Conservation (phyloP, 1,140 invertebrate species). For the Drosophila novamexicana region DNA sequence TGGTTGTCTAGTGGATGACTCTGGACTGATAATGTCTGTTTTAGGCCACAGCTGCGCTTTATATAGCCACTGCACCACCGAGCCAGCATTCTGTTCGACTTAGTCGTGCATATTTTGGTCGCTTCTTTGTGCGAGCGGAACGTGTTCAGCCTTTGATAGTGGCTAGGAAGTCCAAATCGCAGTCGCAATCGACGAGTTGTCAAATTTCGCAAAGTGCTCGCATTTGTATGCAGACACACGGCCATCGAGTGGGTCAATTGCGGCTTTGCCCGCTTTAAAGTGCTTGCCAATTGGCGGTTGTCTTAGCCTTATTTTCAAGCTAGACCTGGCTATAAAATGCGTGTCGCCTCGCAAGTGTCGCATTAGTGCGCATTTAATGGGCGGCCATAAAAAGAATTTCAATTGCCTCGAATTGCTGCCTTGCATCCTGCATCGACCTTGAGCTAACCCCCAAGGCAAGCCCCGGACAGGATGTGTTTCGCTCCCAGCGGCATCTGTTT, state of each 20-base stretch:
- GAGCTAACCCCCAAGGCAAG: neutral
- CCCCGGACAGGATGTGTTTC: constrained; percentile 49
- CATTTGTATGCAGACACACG: constrained; percentile 68
- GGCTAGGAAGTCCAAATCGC: constrained; percentile 24
- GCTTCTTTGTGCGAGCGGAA: constrained; percentile 48
- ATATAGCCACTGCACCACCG: constrained; percentile 60
- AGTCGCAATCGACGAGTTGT: constrained; percentile 7
- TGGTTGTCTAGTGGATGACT: constrained; percentile 39
- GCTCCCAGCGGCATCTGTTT: constrained; percentile 10
- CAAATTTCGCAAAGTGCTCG: constrained; percentile 55
- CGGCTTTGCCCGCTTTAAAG: neutral
- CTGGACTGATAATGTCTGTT: constrained; percentile 60
- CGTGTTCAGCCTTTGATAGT: constrained; percentile 58
- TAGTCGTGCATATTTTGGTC: constrained; percentile 42
- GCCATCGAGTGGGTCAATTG: constrained; percentile 26
- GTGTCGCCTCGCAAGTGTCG: constrained; percentile 41
- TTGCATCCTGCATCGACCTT: constrained; percentile 51
- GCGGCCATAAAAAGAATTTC: constrained; percentile 44
- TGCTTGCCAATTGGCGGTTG: constrained; percentile 5
- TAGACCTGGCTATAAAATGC: constrained; percentile 61
- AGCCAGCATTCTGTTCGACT: constrained; percentile 46
- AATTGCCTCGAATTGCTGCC: constrained; percentile 11
- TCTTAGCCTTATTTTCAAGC: constrained; percentile 42
- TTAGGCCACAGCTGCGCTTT: constrained; percentile 36
- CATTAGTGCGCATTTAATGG: constrained; percentile 67